Evolutionary conservation across 2,888 invertebrate genomes (phyloP).

Genomic region (Chromoteleia sp.): DNA sequence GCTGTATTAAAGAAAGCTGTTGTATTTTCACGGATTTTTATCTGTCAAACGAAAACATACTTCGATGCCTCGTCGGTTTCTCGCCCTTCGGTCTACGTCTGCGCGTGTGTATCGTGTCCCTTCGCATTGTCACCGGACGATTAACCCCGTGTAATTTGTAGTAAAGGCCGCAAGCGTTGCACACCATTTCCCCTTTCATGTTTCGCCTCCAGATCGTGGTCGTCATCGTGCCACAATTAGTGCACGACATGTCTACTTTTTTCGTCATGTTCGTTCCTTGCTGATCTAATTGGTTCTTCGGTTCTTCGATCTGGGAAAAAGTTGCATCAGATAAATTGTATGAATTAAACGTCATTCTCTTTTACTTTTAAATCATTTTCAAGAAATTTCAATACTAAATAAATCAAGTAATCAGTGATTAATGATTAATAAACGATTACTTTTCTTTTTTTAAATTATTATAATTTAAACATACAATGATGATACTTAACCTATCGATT

Average conservation of each 20-base stretch:
- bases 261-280: constrained; percentile 79
- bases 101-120: constrained; percentile 97
- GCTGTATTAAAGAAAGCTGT: no score
- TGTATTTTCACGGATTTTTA: no score
- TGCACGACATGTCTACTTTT: constrained; percentile 93
- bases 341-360: no score
- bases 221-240: constrained; percentile 98
- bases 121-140: constrained; percentile 96
- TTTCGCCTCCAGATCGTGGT: constrained; percentile 99
- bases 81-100: constrained; percentile 93
- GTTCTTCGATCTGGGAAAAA: constrained; percentile 78
- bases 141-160: constrained; percentile 98
- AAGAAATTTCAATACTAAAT: no score
- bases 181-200: constrained; percentile 98
- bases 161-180: constrained; percentile 99
- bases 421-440: no score
- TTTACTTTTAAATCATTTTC: no score
- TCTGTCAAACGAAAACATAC: constrained; percentile 73
- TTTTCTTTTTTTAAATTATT: no score
- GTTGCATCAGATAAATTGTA: no score
- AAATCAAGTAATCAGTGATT: no score
- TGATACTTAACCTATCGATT: no score
- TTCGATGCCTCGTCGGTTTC: constrained; percentile 83
- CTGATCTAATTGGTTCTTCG: constrained; percentile 79
- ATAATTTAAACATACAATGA: no score